phyloP scores from a whole-genome alignment of 2,888 invertebrate species.

The Spisula subtruncata region DNA sequence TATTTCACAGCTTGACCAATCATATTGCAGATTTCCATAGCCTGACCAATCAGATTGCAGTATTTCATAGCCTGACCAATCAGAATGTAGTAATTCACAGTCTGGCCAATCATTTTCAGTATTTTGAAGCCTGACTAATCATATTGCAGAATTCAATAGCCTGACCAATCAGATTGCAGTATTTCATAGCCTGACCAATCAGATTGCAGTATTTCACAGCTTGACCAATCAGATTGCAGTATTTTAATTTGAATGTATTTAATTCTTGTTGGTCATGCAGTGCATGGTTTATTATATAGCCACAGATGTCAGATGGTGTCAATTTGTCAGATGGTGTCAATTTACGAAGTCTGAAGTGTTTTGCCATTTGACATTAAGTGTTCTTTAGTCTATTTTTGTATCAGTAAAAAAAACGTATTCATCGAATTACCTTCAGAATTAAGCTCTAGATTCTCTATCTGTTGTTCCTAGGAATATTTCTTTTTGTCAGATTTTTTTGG shows the following conservation, averaged over 20 bases:
- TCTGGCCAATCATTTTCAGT: too few species aligned
- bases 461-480: not conserved
- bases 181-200: too few species aligned
- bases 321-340: not conserved
- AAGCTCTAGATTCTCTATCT: not conserved
- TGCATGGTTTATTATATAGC: not conserved
- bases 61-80: too few species aligned
- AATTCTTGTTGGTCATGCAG: not conserved
- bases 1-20: too few species aligned
- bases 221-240: not conserved
- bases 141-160: too few species aligned
- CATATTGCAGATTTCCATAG: too few species aligned
- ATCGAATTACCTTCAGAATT: not conserved
- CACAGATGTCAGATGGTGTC: not conserved
- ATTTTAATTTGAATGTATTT: not conserved
- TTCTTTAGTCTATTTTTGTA: not conserved
- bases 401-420: not conserved
- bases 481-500: not conserved
- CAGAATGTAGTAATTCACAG: too few species aligned
- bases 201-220: too few species aligned
- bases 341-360: not conserved
- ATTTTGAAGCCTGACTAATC: too few species aligned
- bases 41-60: too few species aligned
- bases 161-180: too few species aligned
- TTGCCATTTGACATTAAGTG: too few species aligned